Conservation (phyloP, 2,113 vertebrate species). For the Progne subis region DNA sequence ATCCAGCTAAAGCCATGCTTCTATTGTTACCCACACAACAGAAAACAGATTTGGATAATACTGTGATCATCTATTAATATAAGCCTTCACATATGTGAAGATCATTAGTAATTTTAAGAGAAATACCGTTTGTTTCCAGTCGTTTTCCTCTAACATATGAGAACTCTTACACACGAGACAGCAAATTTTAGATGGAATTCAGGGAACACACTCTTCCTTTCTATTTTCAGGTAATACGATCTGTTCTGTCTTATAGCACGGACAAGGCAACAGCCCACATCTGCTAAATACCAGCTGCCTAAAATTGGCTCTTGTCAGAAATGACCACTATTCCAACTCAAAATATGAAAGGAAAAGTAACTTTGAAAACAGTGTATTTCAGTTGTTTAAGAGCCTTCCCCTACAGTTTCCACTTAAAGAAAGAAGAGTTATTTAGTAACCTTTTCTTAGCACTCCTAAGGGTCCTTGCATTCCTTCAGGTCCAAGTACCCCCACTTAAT, state of each 20-base stretch:
- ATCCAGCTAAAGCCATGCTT: background rate
- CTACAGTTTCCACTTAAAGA: background rate
- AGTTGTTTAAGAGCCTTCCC: fast-evolving
- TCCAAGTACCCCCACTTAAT: background rate
- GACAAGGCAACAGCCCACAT: background rate
- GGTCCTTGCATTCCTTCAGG: background rate
- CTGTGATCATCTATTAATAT: background rate
- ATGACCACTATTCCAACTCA: background rate
- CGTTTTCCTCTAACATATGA: background rate
- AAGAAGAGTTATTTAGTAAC: background rate
- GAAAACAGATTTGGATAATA: background rate
- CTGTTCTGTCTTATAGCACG: background rate
- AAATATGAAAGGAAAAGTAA: background rate
- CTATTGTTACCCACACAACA: background rate
- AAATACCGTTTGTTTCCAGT: background rate
- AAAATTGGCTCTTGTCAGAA: background rate
- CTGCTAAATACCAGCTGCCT: background rate
- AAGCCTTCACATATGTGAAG: background rate
- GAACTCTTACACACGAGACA: background rate
- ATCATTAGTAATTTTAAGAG: background rate
- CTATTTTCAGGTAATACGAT: background rate
- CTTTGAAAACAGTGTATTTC: background rate
- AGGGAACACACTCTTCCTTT: background rate
- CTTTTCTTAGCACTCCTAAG: background rate
- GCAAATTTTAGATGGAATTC: background rate